A percentile compares a stretch with the other conserved stretches of the same genome.
These are phyloP conservation scores for Spheniscus mendiculus DNA, from an alignment of 2,113 vertebrate genomes.

Conservation along the genomic window DNA sequence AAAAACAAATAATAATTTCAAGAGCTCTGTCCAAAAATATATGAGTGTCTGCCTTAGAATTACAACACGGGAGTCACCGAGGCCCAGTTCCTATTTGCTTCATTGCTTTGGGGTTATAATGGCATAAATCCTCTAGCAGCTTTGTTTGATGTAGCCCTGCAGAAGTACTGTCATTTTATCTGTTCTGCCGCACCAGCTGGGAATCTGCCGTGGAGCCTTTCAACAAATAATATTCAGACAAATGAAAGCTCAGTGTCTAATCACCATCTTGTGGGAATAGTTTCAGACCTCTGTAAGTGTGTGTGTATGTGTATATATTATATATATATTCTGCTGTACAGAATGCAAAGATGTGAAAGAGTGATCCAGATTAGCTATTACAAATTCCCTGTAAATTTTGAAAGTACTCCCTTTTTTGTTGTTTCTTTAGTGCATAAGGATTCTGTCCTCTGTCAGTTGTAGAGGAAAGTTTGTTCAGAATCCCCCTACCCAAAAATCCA, in stretches of 20 bases:
- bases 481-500: background rate
- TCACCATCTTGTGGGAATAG: background rate
- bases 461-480: background rate
- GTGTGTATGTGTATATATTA: background rate
- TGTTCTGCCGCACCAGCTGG: background rate
- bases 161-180: background rate
- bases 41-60: background rate
- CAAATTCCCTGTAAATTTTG: background rate
- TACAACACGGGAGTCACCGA: background rate
- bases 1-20: background rate
- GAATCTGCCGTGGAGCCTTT: background rate
- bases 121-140: background rate
- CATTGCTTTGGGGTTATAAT: background rate
- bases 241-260: background rate
- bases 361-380: background rate
- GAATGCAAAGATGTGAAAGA: background rate
- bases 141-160: background rate
- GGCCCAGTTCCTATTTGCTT: accelerated
- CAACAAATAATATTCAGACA: background rate
- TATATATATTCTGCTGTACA: background rate
- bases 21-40: background rate
- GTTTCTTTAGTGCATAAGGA: background rate
- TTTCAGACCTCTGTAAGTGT: background rate
- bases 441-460: background rate
- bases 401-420: background rate